Evolutionary conservation across 2,888 invertebrate species (phyloP).

Genomic region (Heliconius sara): DNA sequence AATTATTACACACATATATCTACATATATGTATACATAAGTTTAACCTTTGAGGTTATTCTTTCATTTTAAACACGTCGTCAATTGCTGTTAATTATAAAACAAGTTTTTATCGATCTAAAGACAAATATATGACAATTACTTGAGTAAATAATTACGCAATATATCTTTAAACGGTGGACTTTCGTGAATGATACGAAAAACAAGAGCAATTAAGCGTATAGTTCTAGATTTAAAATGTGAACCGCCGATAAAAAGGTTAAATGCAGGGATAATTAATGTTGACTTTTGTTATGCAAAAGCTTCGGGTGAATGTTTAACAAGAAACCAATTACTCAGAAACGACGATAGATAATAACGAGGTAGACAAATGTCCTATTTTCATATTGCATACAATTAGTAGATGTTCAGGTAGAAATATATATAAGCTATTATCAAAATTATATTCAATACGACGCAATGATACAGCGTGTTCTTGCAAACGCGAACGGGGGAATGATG

Average conservation of each 20-base stretch:
- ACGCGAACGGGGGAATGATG: too few relatives aligned
- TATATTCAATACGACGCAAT: not conserved
- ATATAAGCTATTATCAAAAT: not conserved
- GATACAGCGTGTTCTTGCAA: not conserved
- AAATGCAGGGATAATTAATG: conserved; percentile 46
- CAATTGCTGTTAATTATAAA: conserved; percentile 21
- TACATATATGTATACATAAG: not conserved
- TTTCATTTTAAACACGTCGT: conserved; percentile 24
- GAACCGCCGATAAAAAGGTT: conserved; percentile 43
- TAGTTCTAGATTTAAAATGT: conserved; percentile 46
- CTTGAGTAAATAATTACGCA: conserved; percentile 55
- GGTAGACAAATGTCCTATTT: conserved; percentile 14
- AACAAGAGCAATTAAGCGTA: conserved; percentile 49
- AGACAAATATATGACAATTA: conserved; percentile 25
- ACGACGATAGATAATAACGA: conserved; percentile 35
- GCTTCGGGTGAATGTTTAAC: conserved; percentile 43
- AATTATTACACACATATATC: not conserved
- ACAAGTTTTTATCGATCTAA: conserved; percentile 24
- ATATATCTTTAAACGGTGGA: conserved; percentile 46
- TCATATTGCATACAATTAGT: not conserved
- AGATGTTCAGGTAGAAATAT: not conserved
- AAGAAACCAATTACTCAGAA: conserved; percentile 45
- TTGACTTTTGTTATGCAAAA: conserved; percentile 43
- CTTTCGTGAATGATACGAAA: conserved; percentile 48
- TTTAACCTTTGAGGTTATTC: conserved; percentile 12